Base-by-base conservation (phyloP, 2,797 vertebrate species). In the Loris lydekkerianus region DNA sequence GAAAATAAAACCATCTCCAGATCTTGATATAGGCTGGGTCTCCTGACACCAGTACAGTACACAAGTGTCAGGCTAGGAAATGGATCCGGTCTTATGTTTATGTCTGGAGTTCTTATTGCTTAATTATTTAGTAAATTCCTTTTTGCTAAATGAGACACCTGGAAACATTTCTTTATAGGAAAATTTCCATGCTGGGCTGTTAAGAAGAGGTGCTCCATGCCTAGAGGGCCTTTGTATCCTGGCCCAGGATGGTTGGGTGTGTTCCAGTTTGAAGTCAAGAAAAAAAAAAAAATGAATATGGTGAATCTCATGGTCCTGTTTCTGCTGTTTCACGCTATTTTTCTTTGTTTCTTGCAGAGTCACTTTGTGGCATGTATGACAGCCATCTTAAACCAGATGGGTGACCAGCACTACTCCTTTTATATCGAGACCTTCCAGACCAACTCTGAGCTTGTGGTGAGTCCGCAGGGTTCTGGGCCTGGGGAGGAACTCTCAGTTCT, bases 321-420 rank as follows among this genome's bases (percentile, higher is more conserved):
- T 10, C 63, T 27, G 23, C 17, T 25, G 2, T 27, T 65, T 94
- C 63, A 87, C 13, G 3, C 17, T 69, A 37, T 60, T 96, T 76
- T 85, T 96, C 81, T 97, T 83, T 72, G 49, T 98, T 96, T 94
- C 73, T 98, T 98, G 10, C 96, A 99, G 99, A 99, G 99, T 97
- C 99, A 99, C 95, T 99, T 99, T 96, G 99, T 99, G 87, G 99
- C 99, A 0, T 99, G 99, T 95, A 99, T 99, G 99, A 99, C 99
- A 56, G 99, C 99, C 0, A 99, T 99, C 97, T 98, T 99, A 93
- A 99, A 99, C 97, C 99, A 99, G 98, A 99, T 99, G 99, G 98
- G 97, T 1, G 99, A 99, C 97, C 98, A 98, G 56, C 99, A 99
- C 98, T 99, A 99, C 81, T 98, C 98, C 13, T 97, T 98, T 53